Evolutionary conservation across 2,113 vertebrate genomes (phyloP).

Genomic region (Otus sunia): DNA sequence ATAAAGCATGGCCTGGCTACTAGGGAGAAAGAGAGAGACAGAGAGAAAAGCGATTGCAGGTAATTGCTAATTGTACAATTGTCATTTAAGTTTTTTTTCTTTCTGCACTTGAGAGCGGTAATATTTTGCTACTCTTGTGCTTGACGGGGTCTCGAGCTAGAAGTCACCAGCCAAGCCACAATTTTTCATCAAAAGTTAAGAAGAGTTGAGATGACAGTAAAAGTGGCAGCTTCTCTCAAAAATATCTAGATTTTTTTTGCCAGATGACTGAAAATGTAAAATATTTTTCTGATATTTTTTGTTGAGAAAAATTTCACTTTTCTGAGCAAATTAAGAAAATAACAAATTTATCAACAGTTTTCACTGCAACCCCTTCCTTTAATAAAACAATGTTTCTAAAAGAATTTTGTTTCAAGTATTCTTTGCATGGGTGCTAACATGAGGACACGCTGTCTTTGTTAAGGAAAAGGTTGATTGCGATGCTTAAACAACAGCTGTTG

Average conservation of each 20-base stretch:
- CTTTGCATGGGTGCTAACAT: background rate
- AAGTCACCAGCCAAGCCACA: background rate
- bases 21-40: background rate
- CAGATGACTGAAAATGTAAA: background rate
- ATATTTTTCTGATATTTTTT: background rate
- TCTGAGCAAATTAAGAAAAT: background rate
- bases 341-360: background rate
- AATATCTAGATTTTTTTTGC: background rate
- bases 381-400: background rate
- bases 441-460: background rate
- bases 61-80: background rate
- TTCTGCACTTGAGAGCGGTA: background rate
- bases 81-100: background rate
- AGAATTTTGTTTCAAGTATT: background rate
- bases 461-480: background rate
- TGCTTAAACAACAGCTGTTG: background rate
- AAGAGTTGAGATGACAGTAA: background rate
- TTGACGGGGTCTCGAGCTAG: background rate
- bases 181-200: background rate
- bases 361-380: background rate
- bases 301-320: background rate
- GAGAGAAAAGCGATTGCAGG: background rate
- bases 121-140: background rate
- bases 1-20: background rate
- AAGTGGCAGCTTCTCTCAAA: background rate